A percentile compares a stretch with the other conserved stretches of the same genome.
phyloP scores from a whole-genome alignment of 2,113 vertebrate species.

The Anhinga rufa region DNA sequence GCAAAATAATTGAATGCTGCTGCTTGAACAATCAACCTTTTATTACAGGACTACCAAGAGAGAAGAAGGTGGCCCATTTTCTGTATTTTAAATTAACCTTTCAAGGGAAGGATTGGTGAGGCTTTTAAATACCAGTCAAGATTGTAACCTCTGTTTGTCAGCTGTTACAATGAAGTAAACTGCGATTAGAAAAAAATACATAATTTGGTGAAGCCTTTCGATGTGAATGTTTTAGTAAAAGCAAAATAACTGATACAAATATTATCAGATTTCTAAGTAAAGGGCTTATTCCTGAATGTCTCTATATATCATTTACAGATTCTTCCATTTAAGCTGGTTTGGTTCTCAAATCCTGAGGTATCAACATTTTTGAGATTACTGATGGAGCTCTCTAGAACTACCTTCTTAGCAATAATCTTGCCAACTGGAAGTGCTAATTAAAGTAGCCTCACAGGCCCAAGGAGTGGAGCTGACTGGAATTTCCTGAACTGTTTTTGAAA shows the following conservation, averaged over 20 bases:
- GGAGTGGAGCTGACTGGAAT: not conserved
- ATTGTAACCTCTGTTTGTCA: not conserved
- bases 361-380: not conserved
- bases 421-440: conserved; percentile 21
- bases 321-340: not conserved
- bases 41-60: conserved; percentile 7
- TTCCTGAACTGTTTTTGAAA: conserved; percentile 40
- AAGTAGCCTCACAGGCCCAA: not conserved
- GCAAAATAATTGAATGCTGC: conserved; percentile 53
- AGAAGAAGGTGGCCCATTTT: conserved; percentile 37
- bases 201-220: not conserved
- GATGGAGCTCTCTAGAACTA: not conserved
- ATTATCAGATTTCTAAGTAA: not conserved
- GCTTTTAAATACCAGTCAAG: not conserved
- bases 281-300: not conserved
- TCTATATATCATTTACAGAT: not conserved
- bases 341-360: not conserved
- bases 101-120: not conserved
- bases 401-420: not conserved
- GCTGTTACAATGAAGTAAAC: not conserved
- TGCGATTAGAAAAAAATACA: not conserved
- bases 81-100: conserved; percentile 50
- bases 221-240: not conserved
- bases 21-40: conserved; percentile 64
- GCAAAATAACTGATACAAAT: not conserved